These are phyloP conservation scores for Cyprinodon brontotheroides DNA, from an alignment of 2,113 vertebrate genomes.

Conservation along the genomic window DNA sequence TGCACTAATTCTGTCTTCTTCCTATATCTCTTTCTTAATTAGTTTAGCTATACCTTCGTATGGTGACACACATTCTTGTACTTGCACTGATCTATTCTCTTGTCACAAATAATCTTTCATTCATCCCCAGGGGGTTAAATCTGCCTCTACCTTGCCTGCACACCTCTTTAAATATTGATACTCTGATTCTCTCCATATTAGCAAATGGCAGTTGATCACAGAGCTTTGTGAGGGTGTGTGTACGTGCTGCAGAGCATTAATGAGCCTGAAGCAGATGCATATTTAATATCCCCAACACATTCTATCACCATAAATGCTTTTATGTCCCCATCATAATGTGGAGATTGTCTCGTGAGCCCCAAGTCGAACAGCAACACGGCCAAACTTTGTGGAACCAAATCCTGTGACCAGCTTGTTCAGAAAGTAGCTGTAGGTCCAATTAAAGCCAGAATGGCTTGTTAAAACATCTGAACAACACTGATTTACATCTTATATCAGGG, in stretches of 20 bases:
- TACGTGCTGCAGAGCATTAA: slow-evolving; percentile 53
- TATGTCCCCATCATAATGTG: slow-evolving; percentile 44
- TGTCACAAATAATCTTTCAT: slow-evolving; percentile 39
- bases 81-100: not conserved
- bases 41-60: slow-evolving; percentile 11
- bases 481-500: not conserved
- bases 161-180: slow-evolving; percentile 68
- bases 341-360: slow-evolving; percentile 31
- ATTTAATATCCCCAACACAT: slow-evolving; percentile 67
- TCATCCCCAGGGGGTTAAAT: slow-evolving; percentile 21
- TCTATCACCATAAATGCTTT: slow-evolving; percentile 64
- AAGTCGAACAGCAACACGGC: not conserved
- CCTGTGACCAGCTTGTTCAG: not conserved
- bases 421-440: not conserved
- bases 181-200: slow-evolving; percentile 57
- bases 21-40: slow-evolving; percentile 12
- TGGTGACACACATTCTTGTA: slow-evolving; percentile 7
- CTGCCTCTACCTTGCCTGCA: slow-evolving; percentile 32
- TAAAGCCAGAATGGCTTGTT: not conserved
- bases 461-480: not conserved
- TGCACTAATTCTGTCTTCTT: slow-evolving; percentile 8
- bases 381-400: not conserved
- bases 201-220: slow-evolving; percentile 63
- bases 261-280: slow-evolving; percentile 69
- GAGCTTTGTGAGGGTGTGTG: slow-evolving; percentile 44